Evolutionary conservation across 2,797 vertebrate genomes (phyloP).

Genomic region (Tinamus major): DNA sequence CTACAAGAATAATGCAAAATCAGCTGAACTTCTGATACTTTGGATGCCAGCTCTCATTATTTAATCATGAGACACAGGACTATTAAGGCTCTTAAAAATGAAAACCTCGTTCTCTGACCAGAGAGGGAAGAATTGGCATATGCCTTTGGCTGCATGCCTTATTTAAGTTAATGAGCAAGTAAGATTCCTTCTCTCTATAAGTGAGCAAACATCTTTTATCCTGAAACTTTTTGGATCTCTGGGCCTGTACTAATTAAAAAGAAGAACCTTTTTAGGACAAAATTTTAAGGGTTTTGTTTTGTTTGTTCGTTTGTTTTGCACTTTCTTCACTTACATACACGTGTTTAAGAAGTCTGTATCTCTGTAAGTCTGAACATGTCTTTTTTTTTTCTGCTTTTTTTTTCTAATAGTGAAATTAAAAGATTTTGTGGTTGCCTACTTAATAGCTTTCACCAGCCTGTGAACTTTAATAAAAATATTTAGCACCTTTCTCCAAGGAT

Average conservation of each 20-base stretch:
- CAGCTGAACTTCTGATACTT: slow-evolving; percentile 79
- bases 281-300: not conserved
- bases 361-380: not conserved
- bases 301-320: not conserved
- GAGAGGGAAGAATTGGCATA: slow-evolving; percentile 72
- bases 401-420: not conserved
- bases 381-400: not conserved
- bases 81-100: slow-evolving; percentile 80
- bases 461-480: not conserved
- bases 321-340: not conserved
- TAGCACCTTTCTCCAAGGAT: not conserved
- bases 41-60: slow-evolving; percentile 79
- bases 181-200: slow-evolving; percentile 51
- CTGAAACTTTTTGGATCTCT: slow-evolving; percentile 21
- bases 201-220: slow-evolving; percentile 13
- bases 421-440: not conserved
- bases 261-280: not conserved
- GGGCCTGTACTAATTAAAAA: not conserved
- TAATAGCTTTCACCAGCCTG: not conserved
- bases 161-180: slow-evolving; percentile 78
- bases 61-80: slow-evolving; percentile 81
- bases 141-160: slow-evolving; percentile 77
- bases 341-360: not conserved
- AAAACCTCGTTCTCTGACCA: slow-evolving; percentile 69
- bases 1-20: slow-evolving; percentile 78